Percentiles rank a stretch among this genome's conserved stretches.
phyloP scores from a whole-genome alignment of 2,888 invertebrate species.

The Rhagium mordax region DNA sequence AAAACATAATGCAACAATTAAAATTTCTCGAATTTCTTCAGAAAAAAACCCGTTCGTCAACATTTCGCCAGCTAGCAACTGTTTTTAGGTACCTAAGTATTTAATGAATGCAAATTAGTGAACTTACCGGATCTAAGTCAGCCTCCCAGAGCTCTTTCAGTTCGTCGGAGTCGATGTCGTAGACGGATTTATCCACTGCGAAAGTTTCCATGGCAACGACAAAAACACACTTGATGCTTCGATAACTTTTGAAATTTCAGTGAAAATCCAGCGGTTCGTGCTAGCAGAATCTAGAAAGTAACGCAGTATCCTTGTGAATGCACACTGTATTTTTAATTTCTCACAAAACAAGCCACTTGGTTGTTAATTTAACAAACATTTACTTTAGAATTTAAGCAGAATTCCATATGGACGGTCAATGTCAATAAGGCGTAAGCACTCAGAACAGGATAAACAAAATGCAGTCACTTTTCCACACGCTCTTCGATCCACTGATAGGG shows the following conservation, averaged over 20 bases:
- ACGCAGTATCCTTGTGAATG: slow-evolving; percentile 1
- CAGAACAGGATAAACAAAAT: background rate
- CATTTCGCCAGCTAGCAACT: background rate
- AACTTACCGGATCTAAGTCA: slow-evolving; percentile 86
- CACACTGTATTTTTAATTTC: slow-evolving; percentile 22
- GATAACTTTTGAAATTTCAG: slow-evolving; percentile 19
- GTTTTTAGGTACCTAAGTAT: too few relatives aligned
- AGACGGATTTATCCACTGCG: slow-evolving; percentile 70
- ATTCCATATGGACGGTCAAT: slow-evolving; percentile 29
- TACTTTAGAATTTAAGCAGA: slow-evolving; percentile 2
- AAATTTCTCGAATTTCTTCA: background rate
- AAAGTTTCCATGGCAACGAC: slow-evolving; percentile 76
- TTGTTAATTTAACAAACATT: slow-evolving; percentile 29
- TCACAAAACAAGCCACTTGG: slow-evolving; percentile 30
- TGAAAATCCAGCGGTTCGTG: slow-evolving; percentile 1
- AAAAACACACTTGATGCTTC: slow-evolving; percentile 32
- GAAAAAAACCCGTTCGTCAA: slow-evolving; percentile 18
- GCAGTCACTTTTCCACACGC: slow-evolving; percentile 3
- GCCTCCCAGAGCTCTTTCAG: slow-evolving; percentile 85
- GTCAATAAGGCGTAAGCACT: background rate
- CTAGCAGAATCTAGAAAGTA: slow-evolving; percentile 16
- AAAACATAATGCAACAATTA: background rate
- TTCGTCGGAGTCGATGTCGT: slow-evolving; percentile 82
- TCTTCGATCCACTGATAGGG: background rate
- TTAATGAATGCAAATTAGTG: slow-evolving; percentile 14